Evolutionary conservation across 2,888 invertebrate species (phyloP).

Genomic region (Diplolepis rosae): DNA sequence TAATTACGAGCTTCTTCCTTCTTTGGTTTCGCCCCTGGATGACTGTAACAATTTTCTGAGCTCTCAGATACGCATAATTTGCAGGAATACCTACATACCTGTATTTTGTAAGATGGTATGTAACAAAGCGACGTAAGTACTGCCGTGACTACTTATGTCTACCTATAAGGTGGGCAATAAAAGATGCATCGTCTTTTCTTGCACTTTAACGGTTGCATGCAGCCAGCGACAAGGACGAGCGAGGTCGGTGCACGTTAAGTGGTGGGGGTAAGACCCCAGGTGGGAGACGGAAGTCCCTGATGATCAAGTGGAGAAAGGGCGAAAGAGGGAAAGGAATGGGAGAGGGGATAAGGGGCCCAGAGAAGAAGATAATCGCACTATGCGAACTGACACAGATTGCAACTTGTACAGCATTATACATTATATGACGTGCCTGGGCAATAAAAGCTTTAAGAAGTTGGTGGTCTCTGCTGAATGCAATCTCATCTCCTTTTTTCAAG

Average conservation of each 20-base stretch:
- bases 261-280: constrained; percentile 20
- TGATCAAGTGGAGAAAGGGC: background rate
- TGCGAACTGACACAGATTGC: constrained; percentile 44
- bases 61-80: constrained; percentile 10
- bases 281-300: constrained; percentile 26
- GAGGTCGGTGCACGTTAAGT: constrained; percentile 39
- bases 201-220: constrained; percentile 51
- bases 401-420: constrained; percentile 16
- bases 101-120: constrained; percentile 36
- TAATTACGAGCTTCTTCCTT: constrained; percentile 16
- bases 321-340: background rate
- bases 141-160: constrained; percentile 22
- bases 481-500: constrained; percentile 34
- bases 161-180: constrained; percentile 40
- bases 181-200: constrained; percentile 45
- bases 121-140: constrained; percentile 45
- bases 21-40: background rate
- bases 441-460: constrained; percentile 12
- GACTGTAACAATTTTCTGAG: background rate
- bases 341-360: background rate
- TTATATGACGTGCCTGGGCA: constrained; percentile 3
- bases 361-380: constrained; percentile 24
- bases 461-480: constrained; percentile 11
- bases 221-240: constrained; percentile 51
- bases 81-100: constrained; percentile 36